Evolutionary conservation across 2,113 vertebrate genomes (phyloP).

Genomic region (Struthio camelus): DNA sequence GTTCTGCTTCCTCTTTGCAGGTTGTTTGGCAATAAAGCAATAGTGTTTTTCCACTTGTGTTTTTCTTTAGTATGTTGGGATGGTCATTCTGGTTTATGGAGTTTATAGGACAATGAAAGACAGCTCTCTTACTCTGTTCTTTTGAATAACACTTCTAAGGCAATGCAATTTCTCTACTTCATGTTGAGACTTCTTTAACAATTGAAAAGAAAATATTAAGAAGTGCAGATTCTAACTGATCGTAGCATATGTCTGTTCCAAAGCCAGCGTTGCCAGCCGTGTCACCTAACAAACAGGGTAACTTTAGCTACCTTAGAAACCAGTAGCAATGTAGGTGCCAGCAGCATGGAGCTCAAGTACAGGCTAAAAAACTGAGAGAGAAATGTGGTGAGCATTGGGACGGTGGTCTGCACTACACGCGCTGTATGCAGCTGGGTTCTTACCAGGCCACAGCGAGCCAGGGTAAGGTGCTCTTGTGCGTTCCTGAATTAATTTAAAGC

Average conservation of each 20-base stretch:
- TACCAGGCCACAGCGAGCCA: neutral
- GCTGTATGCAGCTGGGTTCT: neutral
- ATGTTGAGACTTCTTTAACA: neutral
- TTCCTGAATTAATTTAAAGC: neutral
- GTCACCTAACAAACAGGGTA: neutral
- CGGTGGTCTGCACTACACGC: neutral
- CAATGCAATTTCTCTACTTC: neutral
- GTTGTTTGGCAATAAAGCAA: neutral
- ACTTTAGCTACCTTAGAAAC: neutral
- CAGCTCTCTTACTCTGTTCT: neutral
- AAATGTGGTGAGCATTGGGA: neutral
- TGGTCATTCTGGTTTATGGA: neutral
- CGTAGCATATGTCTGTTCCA: neutral
- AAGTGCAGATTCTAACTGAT: neutral
- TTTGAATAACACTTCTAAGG: neutral
- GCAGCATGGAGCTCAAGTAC: neutral
- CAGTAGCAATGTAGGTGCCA: neutral
- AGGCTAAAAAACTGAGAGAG: neutral
- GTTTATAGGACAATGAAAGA: neutral
- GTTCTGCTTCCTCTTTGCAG: neutral
- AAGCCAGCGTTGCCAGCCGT: neutral
- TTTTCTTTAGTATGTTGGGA: neutral
- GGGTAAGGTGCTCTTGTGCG: neutral
- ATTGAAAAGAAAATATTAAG: neutral
- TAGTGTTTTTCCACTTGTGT: neutral